Base-by-base conservation (phyloP, 2,888 invertebrate genomes). In the Eupsilia transversa region DNA sequence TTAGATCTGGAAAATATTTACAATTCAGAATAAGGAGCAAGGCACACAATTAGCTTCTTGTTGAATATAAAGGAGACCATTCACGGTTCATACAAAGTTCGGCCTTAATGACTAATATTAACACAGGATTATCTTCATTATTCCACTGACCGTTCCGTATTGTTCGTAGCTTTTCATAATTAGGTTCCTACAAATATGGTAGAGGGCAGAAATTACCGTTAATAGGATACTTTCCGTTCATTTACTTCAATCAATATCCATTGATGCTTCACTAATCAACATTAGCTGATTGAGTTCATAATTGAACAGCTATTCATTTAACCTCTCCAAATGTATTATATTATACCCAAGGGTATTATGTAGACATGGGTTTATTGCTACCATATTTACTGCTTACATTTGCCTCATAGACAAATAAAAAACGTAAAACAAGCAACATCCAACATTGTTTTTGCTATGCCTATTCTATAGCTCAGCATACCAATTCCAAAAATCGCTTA, bases 231-330 rank as follows among this genome's bases (percentile, higher is more conserved):
- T 41, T 74, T 49, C 27, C 38, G 49, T 33, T 59, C 46, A 49
- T 12, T 49, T 23, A 27, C 20, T 41, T 33, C 30, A 65, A 33
- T 65, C 38, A 57, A 75, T 43, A 23, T 27, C 27, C 65, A 65
- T 14, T n/a, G 27, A 59, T 27, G 57, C 65, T 5, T 57, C 38
- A 65, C 38, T 74, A 74, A 74, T 65, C 7, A 64, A 27, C 38
- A 49, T 74, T 49, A 57, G 38, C 14, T 12, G 17, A 74, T 63
- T 38, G 6, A 71, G 30, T 56, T 56, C 9, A 56, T 30, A 30
- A 46, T 56, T 74, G 30, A 17, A 27, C 4, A 38, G 20, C 12
- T 20, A 56, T 63, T 6, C 1, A 61, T 52, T 72, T 27, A 35
- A n/a, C 35, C 9, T 61, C 23, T 17, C 23, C 0, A 38, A 57